Conservation (phyloP, 1,140 invertebrate species). For the Drosophila trapezifrons region DNA sequence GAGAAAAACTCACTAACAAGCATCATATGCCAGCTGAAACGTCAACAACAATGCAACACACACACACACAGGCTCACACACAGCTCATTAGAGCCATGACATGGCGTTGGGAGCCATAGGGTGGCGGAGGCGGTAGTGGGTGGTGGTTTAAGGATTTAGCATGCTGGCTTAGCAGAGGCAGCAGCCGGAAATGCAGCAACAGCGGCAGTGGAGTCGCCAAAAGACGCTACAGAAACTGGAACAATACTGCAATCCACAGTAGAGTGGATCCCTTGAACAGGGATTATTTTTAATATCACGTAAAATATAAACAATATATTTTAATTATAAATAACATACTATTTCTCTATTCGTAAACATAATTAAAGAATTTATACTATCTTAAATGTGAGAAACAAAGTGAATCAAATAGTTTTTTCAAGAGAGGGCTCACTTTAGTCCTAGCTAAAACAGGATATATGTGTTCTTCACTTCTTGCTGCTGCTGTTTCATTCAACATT, state of each 20-base stretch:
- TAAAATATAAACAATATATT: too few species aligned
- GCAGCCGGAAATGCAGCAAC: slow-evolving; percentile 48
- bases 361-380: too few species aligned
- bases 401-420: neutral
- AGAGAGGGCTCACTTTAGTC: neutral
- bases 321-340: too few species aligned
- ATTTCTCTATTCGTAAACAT: too few species aligned
- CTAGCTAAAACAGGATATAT: slow-evolving; percentile 18
- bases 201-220: slow-evolving; percentile 26
- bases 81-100: slow-evolving; percentile 75
- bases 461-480: slow-evolving; percentile 4
- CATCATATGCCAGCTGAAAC: slow-evolving; percentile 80
- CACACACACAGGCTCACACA: slow-evolving; percentile 24
- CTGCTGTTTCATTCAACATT: slow-evolving; percentile 55
- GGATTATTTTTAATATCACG: too few species aligned
- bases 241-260: neutral
- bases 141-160: slow-evolving; percentile 60
- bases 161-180: slow-evolving; percentile 64
- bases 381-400: neutral
- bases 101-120: slow-evolving; percentile 8
- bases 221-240: slow-evolving; percentile 13
- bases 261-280: too few species aligned
- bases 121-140: neutral
- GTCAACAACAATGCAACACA: slow-evolving; percentile 74
- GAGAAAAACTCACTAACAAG: slow-evolving; percentile 77